These are phyloP conservation scores for Anolis apletophallus DNA, from an alignment of 2,797 vertebrate species.

Conservation along the genomic window DNA sequence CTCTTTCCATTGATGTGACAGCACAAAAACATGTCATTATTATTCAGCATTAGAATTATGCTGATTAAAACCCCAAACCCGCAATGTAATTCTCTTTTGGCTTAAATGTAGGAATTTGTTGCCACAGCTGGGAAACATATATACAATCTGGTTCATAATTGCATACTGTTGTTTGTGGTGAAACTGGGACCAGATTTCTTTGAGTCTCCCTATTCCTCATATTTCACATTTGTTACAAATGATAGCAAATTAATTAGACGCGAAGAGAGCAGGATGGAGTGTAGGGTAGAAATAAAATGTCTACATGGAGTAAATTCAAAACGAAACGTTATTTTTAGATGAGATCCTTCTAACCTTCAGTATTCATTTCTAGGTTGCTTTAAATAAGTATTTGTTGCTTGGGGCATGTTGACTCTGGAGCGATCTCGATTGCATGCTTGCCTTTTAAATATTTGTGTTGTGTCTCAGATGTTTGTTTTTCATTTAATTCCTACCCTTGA, in stretches of 20 bases:
- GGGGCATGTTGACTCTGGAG: conserved; percentile 8
- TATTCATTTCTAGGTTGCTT: conserved; percentile 7
- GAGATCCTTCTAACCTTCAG: background rate
- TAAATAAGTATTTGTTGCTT: conserved; percentile 31
- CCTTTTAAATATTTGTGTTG: conserved; percentile 20
- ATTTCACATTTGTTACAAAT: background rate
- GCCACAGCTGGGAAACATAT: conserved; percentile 14
- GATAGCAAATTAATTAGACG: conserved; percentile 16
- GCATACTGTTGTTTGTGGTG: conserved; percentile 25
- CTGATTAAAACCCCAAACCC: background rate
- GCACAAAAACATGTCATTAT: background rate
- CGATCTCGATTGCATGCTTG: conserved; percentile 9
- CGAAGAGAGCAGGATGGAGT: background rate
- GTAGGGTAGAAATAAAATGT: background rate
- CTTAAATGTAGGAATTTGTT: conserved; percentile 36
- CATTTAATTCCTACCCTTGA: conserved; percentile 41
- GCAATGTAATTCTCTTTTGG: conserved; percentile 14
- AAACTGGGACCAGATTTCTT: background rate
- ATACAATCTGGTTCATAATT: background rate
- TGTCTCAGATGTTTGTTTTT: conserved; percentile 15
- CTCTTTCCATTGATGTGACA: conserved; percentile 2
- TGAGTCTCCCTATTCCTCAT: background rate
- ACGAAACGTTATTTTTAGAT: conserved; percentile 20
- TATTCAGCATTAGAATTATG: background rate
- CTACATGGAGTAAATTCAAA: background rate